Percentiles rank a stretch among this genome's conserved stretches.
Evolutionary conservation across 2,888 invertebrate genomes (phyloP).

Genomic region (Ichneumon xanthorius): DNA sequence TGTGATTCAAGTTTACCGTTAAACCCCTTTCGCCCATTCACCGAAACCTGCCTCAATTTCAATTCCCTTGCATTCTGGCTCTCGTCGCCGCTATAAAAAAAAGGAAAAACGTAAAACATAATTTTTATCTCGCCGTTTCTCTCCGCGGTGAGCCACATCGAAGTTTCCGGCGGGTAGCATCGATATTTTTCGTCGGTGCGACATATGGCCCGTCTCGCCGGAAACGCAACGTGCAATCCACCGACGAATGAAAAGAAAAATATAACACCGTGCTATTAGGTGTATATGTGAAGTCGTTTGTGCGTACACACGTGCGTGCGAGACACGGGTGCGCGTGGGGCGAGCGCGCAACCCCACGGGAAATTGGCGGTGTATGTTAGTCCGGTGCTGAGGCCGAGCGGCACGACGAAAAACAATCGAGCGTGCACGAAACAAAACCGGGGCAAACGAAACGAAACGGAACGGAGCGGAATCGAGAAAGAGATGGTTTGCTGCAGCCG

Average conservation of each 20-base stretch:
- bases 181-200: conserved; percentile 34
- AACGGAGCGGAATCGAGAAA: conserved; percentile 70
- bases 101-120: not conserved
- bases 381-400: not conserved
- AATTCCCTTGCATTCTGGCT: not conserved
- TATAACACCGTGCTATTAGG: conserved; percentile 22
- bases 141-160: not conserved
- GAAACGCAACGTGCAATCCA: conserved; percentile 56
- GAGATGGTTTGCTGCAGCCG: conserved; percentile 47
- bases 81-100: not conserved
- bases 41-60: not conserved
- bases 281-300: conserved; percentile 5
- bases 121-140: not conserved
- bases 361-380: conserved; percentile 73
- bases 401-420: conserved; percentile 76
- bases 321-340: conserved; percentile 21
- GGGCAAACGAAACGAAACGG: conserved; percentile 73
- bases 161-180: not conserved
- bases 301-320: conserved; percentile 26
- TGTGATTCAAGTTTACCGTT: conserved; percentile 4
- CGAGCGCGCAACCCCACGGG: conserved; percentile 71
- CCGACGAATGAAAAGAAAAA: conserved; percentile 56
- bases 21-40: not conserved
- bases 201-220: conserved; percentile 58
- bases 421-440: conserved; percentile 75